A percentile compares a stretch with the other conserved stretches of the same genome.
Conservation (phyloP, 2,888 invertebrate species). For the Cerastis rubricosa region DNA sequence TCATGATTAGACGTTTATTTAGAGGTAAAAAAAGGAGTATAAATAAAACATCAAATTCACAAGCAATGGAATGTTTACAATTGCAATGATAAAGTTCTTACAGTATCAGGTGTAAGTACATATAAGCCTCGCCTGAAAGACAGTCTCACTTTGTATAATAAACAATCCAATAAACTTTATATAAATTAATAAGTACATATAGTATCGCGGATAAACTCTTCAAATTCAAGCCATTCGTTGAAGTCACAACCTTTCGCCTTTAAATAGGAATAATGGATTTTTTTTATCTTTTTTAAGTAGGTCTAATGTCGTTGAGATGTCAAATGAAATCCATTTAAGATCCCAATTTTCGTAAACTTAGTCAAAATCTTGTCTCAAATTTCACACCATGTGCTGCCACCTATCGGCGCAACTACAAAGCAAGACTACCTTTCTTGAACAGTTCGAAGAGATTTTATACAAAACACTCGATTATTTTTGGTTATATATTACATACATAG, state of each 20-base stretch:
- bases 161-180: conserved; percentile 52
- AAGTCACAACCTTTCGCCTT: conserved; percentile 64
- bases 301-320: conserved; percentile 32
- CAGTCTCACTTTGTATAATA: conserved; percentile 75
- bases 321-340: conserved; percentile 33
- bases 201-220: conserved; percentile 66
- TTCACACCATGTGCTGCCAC: conserved; percentile 8
- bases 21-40: neutral
- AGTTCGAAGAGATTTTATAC: conserved; percentile 78
- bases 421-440: conserved; percentile 78
- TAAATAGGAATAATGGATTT: conserved; percentile 46
- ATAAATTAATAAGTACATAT: conserved; percentile 33
- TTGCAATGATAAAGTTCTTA: conserved; percentile 86
- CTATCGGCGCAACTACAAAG: conserved; percentile 58
- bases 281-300: conserved; percentile 22
- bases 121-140: conserved; percentile 77
- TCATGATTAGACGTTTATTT: neutral
- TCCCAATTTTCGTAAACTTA: neutral
- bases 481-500: conserved; percentile 75
- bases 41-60: conserved; percentile 84
- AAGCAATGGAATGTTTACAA: conserved; percentile 90
- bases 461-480: conserved; percentile 79
- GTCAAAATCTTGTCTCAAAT: neutral
- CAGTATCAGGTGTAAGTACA: conserved; percentile 81
- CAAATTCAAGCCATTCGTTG: conserved; percentile 74